phyloP scores from a whole-genome alignment of 1,140 invertebrate species.

The Leptinotarsa lineolata region DNA sequence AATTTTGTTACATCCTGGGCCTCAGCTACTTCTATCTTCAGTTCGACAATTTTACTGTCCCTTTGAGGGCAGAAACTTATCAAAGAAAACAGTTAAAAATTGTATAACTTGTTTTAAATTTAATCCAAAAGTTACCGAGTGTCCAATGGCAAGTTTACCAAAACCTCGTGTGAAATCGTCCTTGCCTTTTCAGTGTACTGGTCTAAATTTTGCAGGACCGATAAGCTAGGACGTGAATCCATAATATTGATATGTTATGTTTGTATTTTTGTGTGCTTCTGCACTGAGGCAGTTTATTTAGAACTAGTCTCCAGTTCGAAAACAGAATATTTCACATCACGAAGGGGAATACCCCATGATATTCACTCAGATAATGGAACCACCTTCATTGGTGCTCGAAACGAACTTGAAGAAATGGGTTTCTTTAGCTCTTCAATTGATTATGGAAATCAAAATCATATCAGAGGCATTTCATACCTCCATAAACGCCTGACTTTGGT shows the following conservation, averaged over 20 bases:
- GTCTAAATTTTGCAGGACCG: background rate
- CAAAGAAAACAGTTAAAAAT: background rate
- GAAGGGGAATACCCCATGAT: background rate
- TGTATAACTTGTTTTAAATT: background rate
- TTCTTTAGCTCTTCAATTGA: too few relatives aligned
- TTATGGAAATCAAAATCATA: constrained; percentile 5
- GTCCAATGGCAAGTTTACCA: background rate
- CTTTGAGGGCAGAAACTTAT: background rate
- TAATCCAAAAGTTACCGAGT: background rate
- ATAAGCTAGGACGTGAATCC: background rate
- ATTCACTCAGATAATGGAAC: background rate
- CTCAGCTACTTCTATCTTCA: background rate
- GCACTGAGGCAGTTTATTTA: too few relatives aligned
- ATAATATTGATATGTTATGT: background rate
- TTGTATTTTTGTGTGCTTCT: background rate
- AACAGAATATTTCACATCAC: background rate
- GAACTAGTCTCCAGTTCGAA: background rate
- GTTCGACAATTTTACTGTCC: background rate
- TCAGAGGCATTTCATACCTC: constrained; percentile 35
- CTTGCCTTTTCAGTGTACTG: background rate
- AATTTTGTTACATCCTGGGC: background rate
- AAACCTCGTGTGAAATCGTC: background rate
- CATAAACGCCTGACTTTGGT: constrained; percentile 23
- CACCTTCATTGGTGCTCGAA: background rate
- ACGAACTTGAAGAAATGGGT: too few relatives aligned